Evolutionary conservation across 2,113 vertebrate species (phyloP).

Genomic region (Lophotis ruficrista): DNA sequence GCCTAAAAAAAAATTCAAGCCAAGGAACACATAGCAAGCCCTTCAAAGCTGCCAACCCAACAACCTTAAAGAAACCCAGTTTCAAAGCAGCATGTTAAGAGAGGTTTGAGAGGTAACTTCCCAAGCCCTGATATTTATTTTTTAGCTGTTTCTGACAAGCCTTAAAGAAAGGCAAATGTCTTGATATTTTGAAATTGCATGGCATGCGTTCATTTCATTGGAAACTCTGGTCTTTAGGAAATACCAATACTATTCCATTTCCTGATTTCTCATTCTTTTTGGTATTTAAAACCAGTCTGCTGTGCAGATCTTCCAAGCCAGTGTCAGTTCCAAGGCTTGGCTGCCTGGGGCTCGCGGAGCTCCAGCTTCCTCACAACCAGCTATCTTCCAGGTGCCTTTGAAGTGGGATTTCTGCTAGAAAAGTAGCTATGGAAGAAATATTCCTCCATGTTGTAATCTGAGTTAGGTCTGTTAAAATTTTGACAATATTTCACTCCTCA

Average conservation of each 20-base stretch:
- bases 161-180: neutral
- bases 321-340: neutral
- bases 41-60: neutral
- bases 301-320: neutral
- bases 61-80: neutral
- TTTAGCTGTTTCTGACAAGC: slow-evolving; percentile 45
- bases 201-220: neutral
- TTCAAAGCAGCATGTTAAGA: neutral
- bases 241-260: slow-evolving; percentile 1
- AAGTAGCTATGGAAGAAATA: neutral
- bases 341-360: neutral
- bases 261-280: slow-evolving; percentile 25
- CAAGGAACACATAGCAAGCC: neutral
- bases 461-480: neutral
- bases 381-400: neutral
- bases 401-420: neutral
- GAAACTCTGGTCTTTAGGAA: slow-evolving; percentile 39
- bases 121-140: neutral
- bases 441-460: neutral
- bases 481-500: neutral
- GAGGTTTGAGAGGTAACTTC: neutral
- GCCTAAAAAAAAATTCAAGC: neutral
- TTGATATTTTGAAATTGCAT: neutral
- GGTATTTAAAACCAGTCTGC: slow-evolving; percentile 16
- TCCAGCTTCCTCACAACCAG: neutral